These are phyloP conservation scores for Nothobranchius furzeri DNA, from an alignment of 2,113 vertebrate species.

Conservation along the genomic window DNA sequence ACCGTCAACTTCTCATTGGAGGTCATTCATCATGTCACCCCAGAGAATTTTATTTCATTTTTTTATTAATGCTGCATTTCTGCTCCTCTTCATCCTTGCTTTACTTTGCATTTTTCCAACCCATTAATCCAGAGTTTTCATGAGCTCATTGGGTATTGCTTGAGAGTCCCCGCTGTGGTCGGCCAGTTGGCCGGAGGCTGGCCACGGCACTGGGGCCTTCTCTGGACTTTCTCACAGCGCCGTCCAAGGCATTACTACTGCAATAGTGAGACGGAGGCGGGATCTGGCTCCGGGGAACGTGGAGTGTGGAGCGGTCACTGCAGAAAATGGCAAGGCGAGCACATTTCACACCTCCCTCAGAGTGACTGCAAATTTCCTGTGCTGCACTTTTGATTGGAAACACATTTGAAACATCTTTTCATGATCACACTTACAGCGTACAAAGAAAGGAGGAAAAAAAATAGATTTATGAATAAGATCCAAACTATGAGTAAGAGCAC, in stretches of 20 bases:
- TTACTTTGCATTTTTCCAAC: constrained; percentile 9
- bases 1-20: constrained; percentile 25
- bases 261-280: constrained; percentile 62
- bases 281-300: constrained; percentile 65
- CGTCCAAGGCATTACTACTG: constrained; percentile 69
- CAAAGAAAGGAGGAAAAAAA: constrained; percentile 46
- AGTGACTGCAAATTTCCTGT: constrained; percentile 80
- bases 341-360: constrained; percentile 79
- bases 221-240: constrained; percentile 67
- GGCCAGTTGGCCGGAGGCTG: constrained; percentile 40
- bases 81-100: constrained; percentile 1
- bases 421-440: constrained; percentile 63
- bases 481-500: constrained; percentile 70
- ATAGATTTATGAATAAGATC: constrained; percentile 43
- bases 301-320: constrained; percentile 68
- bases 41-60: constrained; percentile 2
- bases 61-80: background rate
- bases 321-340: constrained; percentile 75
- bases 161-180: constrained; percentile 63
- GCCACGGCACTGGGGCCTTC: constrained; percentile 46
- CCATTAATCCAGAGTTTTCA: constrained; percentile 48
- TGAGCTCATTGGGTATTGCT: constrained; percentile 45
- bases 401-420: constrained; percentile 74
- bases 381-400: constrained; percentile 72
- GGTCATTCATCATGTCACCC: constrained; percentile 41